Evolutionary conservation across 2,888 invertebrate species (phyloP).

Genomic region (Frankliniella fusca): DNA sequence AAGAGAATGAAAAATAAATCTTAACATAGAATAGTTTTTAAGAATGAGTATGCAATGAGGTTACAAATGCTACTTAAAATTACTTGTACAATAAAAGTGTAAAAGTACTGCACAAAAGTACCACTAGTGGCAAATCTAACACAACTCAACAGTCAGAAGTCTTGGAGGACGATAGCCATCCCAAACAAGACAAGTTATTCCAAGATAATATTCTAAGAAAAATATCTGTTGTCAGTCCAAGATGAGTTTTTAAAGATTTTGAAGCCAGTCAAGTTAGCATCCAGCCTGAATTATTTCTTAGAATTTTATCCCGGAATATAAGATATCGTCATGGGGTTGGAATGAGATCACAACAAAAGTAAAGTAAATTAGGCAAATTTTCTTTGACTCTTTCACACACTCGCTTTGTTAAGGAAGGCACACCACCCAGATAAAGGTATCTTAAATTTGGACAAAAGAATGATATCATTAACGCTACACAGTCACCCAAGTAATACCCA

Average conservation of each 20-base stretch:
- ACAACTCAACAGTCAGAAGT: not conserved
- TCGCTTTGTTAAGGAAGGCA: not conserved
- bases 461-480: constrained; percentile 4
- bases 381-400: constrained; percentile 5
- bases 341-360: constrained; percentile 3
- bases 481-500: not conserved
- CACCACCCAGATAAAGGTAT: not conserved
- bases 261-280: not conserved
- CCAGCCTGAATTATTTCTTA: constrained; percentile 10
- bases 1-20: not conserved
- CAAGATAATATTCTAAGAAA: constrained; percentile 1
- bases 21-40: not conserved
- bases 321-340: constrained; percentile 21
- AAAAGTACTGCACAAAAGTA: not conserved
- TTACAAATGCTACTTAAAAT: not conserved
- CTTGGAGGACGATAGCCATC: not conserved
- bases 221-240: not conserved
- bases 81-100: not conserved
- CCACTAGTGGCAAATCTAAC: not conserved
- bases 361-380: not conserved
- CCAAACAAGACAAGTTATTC: not conserved
- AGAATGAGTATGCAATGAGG: not conserved
- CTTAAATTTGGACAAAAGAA: constrained; percentile 8
- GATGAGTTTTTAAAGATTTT: not conserved
- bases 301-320: constrained; percentile 21